phyloP scores from a whole-genome alignment of 2,888 invertebrate genomes.

The Oscheius myriophilus region DNA sequence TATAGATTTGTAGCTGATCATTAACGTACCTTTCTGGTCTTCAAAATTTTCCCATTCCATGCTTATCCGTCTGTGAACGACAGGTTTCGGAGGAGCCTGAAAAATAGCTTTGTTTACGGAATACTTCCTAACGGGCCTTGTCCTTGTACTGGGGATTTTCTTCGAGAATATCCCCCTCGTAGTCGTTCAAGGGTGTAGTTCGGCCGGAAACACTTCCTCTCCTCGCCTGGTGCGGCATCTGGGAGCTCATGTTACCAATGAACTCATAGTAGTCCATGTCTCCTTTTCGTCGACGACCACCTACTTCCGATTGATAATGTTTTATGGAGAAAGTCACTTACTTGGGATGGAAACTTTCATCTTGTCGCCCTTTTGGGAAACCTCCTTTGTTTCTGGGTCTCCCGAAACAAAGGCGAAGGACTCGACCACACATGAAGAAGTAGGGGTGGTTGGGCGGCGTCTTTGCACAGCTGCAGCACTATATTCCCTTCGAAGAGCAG shows the following conservation, averaged over 20 bases:
- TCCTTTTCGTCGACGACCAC: constrained; percentile 32
- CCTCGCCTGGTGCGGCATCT: constrained; percentile 43
- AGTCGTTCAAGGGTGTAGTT: constrained; percentile 47
- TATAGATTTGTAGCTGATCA: too few species aligned
- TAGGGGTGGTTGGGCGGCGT: constrained; percentile 65
- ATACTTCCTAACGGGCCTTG: constrained; percentile 32
- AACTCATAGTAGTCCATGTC: constrained; percentile 63
- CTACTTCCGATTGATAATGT: constrained; percentile 5
- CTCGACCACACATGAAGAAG: constrained; percentile 45
- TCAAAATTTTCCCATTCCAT: constrained; percentile 69
- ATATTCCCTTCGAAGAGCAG: constrained; percentile 51
- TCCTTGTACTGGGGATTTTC: constrained; percentile 60
- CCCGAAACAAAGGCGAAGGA: constrained; percentile 38
- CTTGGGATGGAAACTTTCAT: constrained; percentile 54
- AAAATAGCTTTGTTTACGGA: constrained; percentile 9
- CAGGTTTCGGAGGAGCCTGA: constrained; percentile 66
- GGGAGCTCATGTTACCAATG: constrained; percentile 56
- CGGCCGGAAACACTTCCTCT: constrained; percentile 39
- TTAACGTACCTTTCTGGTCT: constrained; percentile 49
- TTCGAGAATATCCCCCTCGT: constrained; percentile 63
- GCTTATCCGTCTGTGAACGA: constrained; percentile 64
- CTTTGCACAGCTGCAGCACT: constrained; percentile 50
- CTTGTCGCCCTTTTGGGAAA: constrained; percentile 34
- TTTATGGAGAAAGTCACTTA: neutral
- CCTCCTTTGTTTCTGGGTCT: constrained; percentile 18